Evolutionary conservation across 53 echinoderm and acorn worm genomes (phyloP), one percentile per base, ranked within the genome.

Genomic region (Patiria pectinifera): DNA sequence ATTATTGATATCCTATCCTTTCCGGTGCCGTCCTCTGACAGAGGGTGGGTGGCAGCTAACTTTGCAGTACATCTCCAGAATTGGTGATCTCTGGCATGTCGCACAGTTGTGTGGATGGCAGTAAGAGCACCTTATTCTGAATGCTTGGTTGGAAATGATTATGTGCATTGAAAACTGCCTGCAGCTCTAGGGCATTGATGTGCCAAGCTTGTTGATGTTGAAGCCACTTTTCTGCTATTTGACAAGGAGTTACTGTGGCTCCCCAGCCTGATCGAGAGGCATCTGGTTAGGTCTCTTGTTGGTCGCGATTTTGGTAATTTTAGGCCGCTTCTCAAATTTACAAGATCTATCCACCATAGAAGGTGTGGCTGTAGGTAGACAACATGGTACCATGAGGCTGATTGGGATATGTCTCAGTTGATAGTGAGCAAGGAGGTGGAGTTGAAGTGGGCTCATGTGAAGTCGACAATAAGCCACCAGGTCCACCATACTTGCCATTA

Each of bases 371-470:
- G 62, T 2, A 92, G 12, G 6, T 46, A 49, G 10, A 22, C 24
- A 21, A 87, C 63, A 35, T 53, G 63, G 92, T 0, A 92, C 77
- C 25, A 84, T 21, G 23, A 6, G 66, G 10, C 3, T 14, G 74
- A 21, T 21, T 6, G 12, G 74, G 15, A 87, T 18, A 59, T 59
- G 59, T 69, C 26, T 21, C 45, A 48, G 6, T 10, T 3, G 1
- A 0, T 82, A 93, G 21, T 72, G 18, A 44, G 84, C 35, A 2
- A 93, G 80, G n/a, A 94, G 91, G 82, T 86, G 78, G 58, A 93
- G 78, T 48, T 91, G 82, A 1, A 91, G 14, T 6, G 94, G 91
- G 1, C 86, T 25, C 91, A 91, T 91, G 25, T 53, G 59, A n/a
- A 94, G 74, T 15, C 71, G 80, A 22, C 91, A 77, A 60, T 23